Percentiles rank a stretch among this genome's conserved stretches.
phyloP scores from a whole-genome alignment of 2,888 invertebrate species.

The Netelia inedita region DNA sequence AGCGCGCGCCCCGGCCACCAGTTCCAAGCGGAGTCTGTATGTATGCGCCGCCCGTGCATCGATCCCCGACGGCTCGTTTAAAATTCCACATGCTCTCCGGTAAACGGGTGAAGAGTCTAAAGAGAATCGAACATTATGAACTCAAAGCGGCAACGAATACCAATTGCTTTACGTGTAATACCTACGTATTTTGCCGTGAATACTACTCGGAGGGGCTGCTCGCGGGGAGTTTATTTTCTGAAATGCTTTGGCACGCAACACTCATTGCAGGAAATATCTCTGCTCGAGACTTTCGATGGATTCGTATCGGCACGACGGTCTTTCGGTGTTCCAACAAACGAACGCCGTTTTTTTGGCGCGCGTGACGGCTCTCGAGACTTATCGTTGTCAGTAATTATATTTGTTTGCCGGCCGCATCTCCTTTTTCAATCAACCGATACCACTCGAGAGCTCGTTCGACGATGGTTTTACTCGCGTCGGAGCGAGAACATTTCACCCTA shows the following conservation, averaged over 20 bases:
- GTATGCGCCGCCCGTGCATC: slow-evolving; percentile 36
- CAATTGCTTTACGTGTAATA: slow-evolving; percentile 55
- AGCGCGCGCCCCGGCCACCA: slow-evolving; percentile 55
- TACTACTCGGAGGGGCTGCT: slow-evolving; percentile 34
- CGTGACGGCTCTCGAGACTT: neutral
- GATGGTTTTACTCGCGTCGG: neutral
- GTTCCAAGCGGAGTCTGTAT: slow-evolving; percentile 35
- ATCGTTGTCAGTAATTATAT: neutral
- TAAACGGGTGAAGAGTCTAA: slow-evolving; percentile 62
- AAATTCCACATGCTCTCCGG: slow-evolving; percentile 72
- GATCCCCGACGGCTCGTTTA: slow-evolving; percentile 62
- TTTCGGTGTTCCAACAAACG: neutral
- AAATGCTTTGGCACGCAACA: slow-evolving; percentile 37
- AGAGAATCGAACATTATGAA: slow-evolving; percentile 59
- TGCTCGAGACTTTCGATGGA: neutral
- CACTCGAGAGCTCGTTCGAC: neutral
- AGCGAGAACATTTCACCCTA: neutral
- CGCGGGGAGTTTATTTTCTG: slow-evolving; percentile 5
- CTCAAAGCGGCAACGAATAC: slow-evolving; percentile 41
- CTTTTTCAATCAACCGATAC: no score
- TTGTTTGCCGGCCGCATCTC: neutral
- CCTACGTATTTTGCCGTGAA: slow-evolving; percentile 45
- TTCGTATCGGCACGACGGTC: neutral
- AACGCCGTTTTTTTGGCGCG: neutral
- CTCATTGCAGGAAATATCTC: neutral